Evolutionary conservation across 2,113 vertebrate species (phyloP).

Genomic region (Solea senegalensis): DNA sequence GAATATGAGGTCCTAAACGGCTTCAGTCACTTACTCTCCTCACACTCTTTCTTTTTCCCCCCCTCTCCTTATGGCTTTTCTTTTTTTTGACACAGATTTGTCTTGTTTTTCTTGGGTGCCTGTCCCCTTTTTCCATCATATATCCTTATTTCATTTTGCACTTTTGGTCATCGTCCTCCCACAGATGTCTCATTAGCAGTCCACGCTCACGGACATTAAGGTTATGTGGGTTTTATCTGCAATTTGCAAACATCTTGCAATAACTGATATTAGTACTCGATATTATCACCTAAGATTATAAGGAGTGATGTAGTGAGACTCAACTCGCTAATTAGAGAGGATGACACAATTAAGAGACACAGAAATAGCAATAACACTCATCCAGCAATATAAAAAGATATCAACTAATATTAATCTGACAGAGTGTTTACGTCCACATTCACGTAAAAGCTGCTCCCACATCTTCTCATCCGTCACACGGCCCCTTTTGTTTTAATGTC

Average conservation of each 20-base stretch:
- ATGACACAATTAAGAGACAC: constrained; percentile 6
- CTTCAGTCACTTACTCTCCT: constrained; percentile 42
- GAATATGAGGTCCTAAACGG: constrained; percentile 90
- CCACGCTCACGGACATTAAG: constrained; percentile 8
- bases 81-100: constrained; percentile 40
- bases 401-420: too few species aligned
- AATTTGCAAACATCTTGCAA: not conserved
- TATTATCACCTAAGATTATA: not conserved
- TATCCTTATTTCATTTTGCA: constrained; percentile 40
- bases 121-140: constrained; percentile 39
- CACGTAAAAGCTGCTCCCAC: constrained; percentile 28
- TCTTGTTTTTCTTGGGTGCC: constrained; percentile 42
- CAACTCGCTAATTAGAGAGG: not conserved
- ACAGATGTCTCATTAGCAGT: not conserved
- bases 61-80: constrained; percentile 28
- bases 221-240: constrained; percentile 3
- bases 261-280: not conserved
- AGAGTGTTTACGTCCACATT: constrained; percentile 9
- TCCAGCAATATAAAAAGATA: too few species aligned
- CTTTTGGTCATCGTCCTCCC: constrained; percentile 14
- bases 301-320: not conserved
- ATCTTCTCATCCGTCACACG: constrained; percentile 45
- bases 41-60: constrained; percentile 12
- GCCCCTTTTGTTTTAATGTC: constrained; percentile 46
- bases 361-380: not conserved